phyloP scores from a whole-genome alignment of 2,797 vertebrate genomes.

The Chaunax sp. region DNA sequence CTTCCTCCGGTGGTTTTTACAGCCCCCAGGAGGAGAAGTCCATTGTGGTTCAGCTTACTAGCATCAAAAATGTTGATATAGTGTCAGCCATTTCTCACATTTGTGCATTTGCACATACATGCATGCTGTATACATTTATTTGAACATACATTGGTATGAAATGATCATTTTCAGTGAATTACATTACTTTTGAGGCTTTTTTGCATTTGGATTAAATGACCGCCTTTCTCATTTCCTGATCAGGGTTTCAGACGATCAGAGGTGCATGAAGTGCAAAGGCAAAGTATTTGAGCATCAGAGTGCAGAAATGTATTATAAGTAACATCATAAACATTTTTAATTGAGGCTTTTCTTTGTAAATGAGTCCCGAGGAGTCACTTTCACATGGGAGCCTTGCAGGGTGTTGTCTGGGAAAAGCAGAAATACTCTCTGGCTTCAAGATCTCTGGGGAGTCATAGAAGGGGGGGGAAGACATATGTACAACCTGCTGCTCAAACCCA shows the following conservation, averaged over 20 bases:
- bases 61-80: conserved; percentile 72
- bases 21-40: conserved; percentile 72
- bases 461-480: conserved; percentile 78
- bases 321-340: neutral
- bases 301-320: neutral
- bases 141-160: neutral
- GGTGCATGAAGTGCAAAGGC: neutral
- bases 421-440: conserved; percentile 61
- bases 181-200: neutral
- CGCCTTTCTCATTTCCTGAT: neutral
- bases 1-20: conserved; percentile 77
- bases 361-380: conserved; percentile 33
- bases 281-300: neutral
- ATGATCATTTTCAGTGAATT: neutral
- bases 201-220: neutral
- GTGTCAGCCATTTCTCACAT: conserved; percentile 53
- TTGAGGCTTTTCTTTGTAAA: neutral
- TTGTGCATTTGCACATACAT: conserved; percentile 5
- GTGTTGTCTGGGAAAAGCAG: conserved; percentile 88
- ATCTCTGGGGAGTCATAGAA: conserved; percentile 74
- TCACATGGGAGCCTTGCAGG: conserved; percentile 64
- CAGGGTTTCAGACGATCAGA: neutral
- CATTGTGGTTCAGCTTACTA: conserved; percentile 77
- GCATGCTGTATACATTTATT: neutral
- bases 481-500: conserved; percentile 64